phyloP scores from a whole-genome alignment of 2,888 invertebrate genomes.

The Thyatira batis region DNA sequence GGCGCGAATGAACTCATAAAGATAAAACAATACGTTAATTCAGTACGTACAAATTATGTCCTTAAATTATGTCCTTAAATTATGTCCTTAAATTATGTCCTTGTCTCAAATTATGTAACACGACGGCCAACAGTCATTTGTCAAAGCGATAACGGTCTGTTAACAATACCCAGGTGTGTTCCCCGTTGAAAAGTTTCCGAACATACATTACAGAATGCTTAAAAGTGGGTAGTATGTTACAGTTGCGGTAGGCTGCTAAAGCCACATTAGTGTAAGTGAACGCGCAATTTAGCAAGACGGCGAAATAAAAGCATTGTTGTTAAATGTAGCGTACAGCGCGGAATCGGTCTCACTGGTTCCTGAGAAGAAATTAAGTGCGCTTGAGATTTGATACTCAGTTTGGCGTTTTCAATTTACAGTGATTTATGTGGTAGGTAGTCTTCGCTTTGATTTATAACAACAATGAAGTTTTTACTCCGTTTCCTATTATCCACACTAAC shows the following conservation, averaged over 20 bases:
- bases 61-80: background rate
- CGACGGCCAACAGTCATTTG: constrained; percentile 21
- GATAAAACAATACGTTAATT: background rate
- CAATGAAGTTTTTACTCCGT: too few relatives aligned
- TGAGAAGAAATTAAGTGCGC: constrained; percentile 9
- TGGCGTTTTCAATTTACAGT: background rate
- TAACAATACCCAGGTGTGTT: constrained; percentile 36
- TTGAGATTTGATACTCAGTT: background rate
- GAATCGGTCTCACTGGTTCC: constrained; percentile 10
- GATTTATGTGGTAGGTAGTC: background rate
- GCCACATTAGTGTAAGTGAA: constrained; percentile 39
- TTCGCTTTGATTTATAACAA: too few relatives aligned
- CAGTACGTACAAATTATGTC: background rate
- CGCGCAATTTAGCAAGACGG: constrained; percentile 25
- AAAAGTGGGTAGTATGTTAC: constrained; percentile 41
- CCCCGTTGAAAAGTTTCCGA: constrained; percentile 23
- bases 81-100: background rate
- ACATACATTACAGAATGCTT: constrained; percentile 4
- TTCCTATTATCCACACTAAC: too few relatives aligned
- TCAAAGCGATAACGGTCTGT: constrained; percentile 26
- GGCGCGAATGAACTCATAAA: background rate
- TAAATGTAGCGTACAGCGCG: constrained; percentile 33
- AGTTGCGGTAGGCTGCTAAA: constrained; percentile 23
- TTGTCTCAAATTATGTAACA: constrained; percentile 7
- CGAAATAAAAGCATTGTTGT: constrained; percentile 32